Base-by-base conservation (phyloP, 1,140 invertebrate species). In the Goniozus legneri region DNA sequence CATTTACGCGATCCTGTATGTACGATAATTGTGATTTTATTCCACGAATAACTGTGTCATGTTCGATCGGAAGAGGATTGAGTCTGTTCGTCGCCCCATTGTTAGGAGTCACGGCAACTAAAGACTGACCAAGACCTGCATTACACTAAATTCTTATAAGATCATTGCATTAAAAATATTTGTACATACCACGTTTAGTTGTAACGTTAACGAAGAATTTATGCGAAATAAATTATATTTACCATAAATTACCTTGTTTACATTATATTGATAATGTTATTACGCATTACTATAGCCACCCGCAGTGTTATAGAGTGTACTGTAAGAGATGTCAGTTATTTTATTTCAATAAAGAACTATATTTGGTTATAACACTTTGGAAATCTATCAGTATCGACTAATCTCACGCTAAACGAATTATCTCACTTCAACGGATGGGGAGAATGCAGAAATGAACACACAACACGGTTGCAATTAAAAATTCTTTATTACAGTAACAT, bases 51-150 rank as follows among this genome's bases (percentile, higher is more conserved):
- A 32, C 20, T 56, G 43, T 56, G 41, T 60, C 47, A 46, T 39
- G 47, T 60, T 53, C 44, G 50, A 54, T 56, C 39, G 43, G 56
- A 41, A 45, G 39, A 58, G 22, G 47, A 61, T 56, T 44, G 56
- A 53, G 55, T 63, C 57, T 68, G 58, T 50, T 65, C 40, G 64
- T 54, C 38, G 60, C 44, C 44, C 62, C 41, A 61, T 50, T 44
- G 52, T 32, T 56, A 52, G 41, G 56, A 62, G 68, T 61, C 65
- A 72, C 67, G 54, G 65, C 65, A 71, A 69, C 54, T 60, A 58
- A 75, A 72, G 71, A 74, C 71, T 74, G 71, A 73, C 60, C 64
- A 67, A 74, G 68, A 74, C 65, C 70, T 73, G 68, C 70, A 74
- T 75, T 72, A 73, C 57, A 69, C 54, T 71, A 65, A 68, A 64